These are phyloP conservation scores for Xylocampa areola DNA, from an alignment of 2,888 invertebrate species.

Conservation along the genomic window DNA sequence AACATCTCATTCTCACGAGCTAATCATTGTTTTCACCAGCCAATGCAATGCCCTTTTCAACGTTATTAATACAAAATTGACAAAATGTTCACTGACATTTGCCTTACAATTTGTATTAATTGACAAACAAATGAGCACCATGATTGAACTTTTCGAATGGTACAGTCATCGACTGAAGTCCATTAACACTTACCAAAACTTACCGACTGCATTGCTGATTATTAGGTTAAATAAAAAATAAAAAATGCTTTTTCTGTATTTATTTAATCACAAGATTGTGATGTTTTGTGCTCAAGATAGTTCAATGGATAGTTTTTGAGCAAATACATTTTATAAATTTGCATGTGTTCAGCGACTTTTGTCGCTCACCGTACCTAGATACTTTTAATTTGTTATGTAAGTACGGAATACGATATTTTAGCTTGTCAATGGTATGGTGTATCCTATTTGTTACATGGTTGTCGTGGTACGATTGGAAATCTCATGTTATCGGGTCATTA, in stretches of 20 bases:
- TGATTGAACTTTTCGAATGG: conserved; percentile 37
- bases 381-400: conserved; percentile 32
- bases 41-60: conserved; percentile 40
- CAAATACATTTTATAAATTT: no score
- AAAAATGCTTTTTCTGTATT: no score
- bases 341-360: no score
- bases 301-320: no score
- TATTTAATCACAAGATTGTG: no score
- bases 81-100: conserved; percentile 45
- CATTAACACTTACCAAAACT: no score
- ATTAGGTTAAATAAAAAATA: no score
- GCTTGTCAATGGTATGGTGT: conserved; percentile 46
- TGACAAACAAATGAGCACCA: conserved; percentile 32
- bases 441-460: conserved; percentile 40
- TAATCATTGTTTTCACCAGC: conserved; percentile 39
- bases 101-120: conserved; percentile 35
- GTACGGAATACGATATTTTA: conserved; percentile 36
- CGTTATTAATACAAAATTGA: conserved; percentile 30
- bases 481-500: conserved; percentile 40
- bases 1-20: conserved; percentile 44
- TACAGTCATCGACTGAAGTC: no score
- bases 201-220: no score
- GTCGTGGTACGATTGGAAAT: conserved; percentile 28
- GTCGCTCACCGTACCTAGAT: no score
- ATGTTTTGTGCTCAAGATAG: no score